Percentiles rank a stretch among this genome's conserved stretches.
Evolutionary conservation across 2,797 vertebrate species (phyloP).

Genomic region (Novumbra hubbsi): DNA sequence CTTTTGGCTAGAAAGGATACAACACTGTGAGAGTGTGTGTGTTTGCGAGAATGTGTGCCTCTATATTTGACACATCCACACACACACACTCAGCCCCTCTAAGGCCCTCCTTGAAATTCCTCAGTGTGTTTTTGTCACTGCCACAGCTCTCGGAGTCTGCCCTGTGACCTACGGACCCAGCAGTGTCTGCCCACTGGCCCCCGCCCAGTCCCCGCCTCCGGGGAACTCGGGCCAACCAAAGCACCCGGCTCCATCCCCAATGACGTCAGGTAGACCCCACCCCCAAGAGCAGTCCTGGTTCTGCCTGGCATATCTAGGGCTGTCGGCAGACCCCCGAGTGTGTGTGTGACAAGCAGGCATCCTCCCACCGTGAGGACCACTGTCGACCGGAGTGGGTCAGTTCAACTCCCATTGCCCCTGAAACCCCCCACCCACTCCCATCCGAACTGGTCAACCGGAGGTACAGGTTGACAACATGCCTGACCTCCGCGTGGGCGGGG

Average conservation of each 20-base stretch:
- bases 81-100: conserved; percentile 34
- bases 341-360: neutral
- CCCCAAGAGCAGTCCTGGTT: conserved; percentile 1
- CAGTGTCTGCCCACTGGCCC: conserved; percentile 76
- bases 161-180: conserved; percentile 88
- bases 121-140: conserved; percentile 73
- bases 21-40: neutral
- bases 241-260: conserved; percentile 79
- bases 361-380: conserved; percentile 39
- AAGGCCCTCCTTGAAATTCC: conserved; percentile 45
- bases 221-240: conserved; percentile 84
- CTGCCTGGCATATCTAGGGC: neutral
- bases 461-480: neutral
- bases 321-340: too few species aligned
- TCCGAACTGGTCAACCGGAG: neutral
- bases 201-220: conserved; percentile 79
- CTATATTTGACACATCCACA: conserved; percentile 18
- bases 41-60: neutral
- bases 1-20: too few species aligned
- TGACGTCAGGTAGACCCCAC: conserved; percentile 90
- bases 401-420: neutral
- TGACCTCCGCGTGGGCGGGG: too few species aligned
- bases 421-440: neutral
- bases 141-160: conserved; percentile 89
- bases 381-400: conserved; percentile 10